Evolutionary conservation across 2,113 vertebrate genomes (phyloP).

Genomic region (Hypanus sabinus): DNA sequence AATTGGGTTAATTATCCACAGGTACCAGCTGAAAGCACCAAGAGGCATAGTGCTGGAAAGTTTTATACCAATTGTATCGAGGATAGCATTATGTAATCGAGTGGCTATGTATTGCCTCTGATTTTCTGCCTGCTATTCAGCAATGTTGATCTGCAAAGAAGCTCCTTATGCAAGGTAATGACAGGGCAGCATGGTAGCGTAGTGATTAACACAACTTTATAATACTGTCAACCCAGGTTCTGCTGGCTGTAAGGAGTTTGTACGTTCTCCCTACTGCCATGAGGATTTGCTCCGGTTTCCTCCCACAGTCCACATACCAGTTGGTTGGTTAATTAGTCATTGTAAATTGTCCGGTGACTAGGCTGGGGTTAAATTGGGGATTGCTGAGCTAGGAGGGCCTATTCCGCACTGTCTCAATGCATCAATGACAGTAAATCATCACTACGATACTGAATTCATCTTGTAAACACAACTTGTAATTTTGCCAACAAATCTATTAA

Average conservation of each 20-base stretch:
- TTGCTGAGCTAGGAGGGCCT: no score
- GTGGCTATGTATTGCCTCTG: neutral
- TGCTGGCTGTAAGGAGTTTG: no score
- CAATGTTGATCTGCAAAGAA: neutral
- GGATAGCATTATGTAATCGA: neutral
- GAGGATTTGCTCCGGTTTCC: no score
- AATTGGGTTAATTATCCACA: neutral
- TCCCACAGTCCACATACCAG: no score
- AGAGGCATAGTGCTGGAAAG: neutral
- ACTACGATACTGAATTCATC: neutral
- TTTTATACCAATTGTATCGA: neutral
- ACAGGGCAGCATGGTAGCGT: no score
- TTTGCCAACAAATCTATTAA: neutral
- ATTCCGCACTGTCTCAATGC: neutral
- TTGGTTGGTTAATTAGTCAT: no score
- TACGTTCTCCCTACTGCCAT: no score
- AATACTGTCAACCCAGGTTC: no score
- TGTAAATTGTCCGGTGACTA: no score
- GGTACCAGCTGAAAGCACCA: neutral
- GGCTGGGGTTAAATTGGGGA: no score
- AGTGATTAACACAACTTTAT: no score
- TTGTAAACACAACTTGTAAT: neutral
- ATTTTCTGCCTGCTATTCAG: neutral
- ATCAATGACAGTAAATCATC: neutral
- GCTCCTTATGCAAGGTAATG: no score